phyloP scores from a whole-genome alignment of 1,140 invertebrate genomes.

The Temnothorax nylanderi region DNA sequence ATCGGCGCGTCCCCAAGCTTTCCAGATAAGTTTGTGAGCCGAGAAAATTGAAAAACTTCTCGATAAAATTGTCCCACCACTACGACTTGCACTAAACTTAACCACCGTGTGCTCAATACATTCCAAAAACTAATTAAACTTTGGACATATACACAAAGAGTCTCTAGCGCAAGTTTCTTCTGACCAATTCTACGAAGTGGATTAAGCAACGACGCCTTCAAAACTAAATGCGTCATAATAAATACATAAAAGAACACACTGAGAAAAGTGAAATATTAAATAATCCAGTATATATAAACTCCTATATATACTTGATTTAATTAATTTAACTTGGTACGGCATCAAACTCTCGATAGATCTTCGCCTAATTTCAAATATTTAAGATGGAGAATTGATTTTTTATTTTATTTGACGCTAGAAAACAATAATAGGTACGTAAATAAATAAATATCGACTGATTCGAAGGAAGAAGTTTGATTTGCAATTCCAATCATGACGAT shows the following conservation, averaged over 20 bases:
- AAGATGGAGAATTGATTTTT: not conserved
- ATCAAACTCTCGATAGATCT: not conserved
- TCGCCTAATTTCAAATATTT: not conserved
- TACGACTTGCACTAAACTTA: conserved; percentile 80
- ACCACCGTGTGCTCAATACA: conserved; percentile 73
- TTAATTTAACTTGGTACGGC: not conserved
- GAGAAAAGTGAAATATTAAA: conserved; percentile 61
- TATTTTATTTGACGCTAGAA: not conserved
- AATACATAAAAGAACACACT: conserved; percentile 52
- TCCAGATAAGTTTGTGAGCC: conserved; percentile 68
- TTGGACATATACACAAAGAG: conserved; percentile 76
- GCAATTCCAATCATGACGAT: not conserved
- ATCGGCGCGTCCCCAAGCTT: conserved; percentile 57
- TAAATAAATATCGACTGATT: not conserved
- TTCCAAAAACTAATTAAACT: conserved; percentile 86
- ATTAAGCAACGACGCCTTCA: conserved; percentile 53
- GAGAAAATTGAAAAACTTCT: conserved; percentile 86
- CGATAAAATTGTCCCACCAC: conserved; percentile 82
- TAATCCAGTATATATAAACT: not conserved
- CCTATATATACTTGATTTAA: not conserved
- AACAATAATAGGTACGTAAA: not conserved
- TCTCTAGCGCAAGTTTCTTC: conserved; percentile 63
- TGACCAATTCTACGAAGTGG: conserved; percentile 64
- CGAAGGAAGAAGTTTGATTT: not conserved
- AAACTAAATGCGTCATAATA: conserved; percentile 32